phyloP scores from a whole-genome alignment of 1,140 invertebrate genomes.

The Drosophila sp. region DNA sequence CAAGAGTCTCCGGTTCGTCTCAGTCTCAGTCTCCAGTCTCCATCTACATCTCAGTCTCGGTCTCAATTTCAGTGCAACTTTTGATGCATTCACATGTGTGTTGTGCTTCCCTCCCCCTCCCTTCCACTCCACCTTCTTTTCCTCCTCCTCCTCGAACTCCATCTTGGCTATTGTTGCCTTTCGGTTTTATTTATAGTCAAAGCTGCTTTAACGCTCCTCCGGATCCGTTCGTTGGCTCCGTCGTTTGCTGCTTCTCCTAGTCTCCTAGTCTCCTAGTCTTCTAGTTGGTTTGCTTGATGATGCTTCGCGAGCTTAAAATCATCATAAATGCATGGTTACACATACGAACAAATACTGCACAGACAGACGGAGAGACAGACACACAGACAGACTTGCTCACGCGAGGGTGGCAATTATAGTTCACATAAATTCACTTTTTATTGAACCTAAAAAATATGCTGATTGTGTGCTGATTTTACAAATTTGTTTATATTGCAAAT shows the following conservation, averaged over 20 bases:
- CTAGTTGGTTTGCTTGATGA: slow-evolving; percentile 58
- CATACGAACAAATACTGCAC: slow-evolving; percentile 46
- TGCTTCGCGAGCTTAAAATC: slow-evolving; percentile 71
- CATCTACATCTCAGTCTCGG: background rate
- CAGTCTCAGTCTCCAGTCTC: slow-evolving; percentile 21
- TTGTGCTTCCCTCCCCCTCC: background rate
- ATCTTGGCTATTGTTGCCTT: slow-evolving; percentile 65
- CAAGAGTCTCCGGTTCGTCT: slow-evolving; percentile 14
- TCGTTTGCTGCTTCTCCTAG: slow-evolving; percentile 22
- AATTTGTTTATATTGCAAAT: too few relatives aligned
- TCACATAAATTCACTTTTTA: background rate
- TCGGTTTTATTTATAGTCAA: slow-evolving; percentile 80
- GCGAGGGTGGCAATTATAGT: slow-evolving; percentile 11
- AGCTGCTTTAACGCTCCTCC: slow-evolving; percentile 71
- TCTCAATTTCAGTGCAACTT: slow-evolving; percentile 45
- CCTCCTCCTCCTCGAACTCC: background rate
- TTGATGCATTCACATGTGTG: slow-evolving; percentile 58
- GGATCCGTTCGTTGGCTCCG: slow-evolving; percentile 40
- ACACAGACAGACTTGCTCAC: slow-evolving; percentile 28
- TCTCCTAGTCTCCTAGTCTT: slow-evolving; percentile 20
- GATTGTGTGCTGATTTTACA: too few relatives aligned
- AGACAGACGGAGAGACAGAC: slow-evolving; percentile 2
- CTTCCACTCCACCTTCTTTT: too few relatives aligned
- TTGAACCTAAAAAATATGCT: too few relatives aligned
- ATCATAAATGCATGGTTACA: slow-evolving; percentile 80